Evolutionary conservation across 2,888 invertebrate species (phyloP).

Genomic region (Pachydiplax longipennis): DNA sequence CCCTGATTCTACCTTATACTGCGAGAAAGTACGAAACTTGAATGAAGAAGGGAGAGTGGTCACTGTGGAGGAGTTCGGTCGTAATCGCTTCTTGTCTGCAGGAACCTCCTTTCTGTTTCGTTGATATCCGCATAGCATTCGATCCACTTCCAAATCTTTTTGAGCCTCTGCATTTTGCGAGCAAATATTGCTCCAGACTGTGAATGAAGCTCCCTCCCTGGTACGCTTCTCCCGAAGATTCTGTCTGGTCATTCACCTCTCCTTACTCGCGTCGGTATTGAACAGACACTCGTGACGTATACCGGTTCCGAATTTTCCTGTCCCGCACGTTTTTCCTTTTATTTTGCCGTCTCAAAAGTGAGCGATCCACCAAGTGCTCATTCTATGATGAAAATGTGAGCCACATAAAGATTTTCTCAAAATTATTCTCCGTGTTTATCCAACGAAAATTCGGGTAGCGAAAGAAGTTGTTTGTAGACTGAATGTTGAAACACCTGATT

Average conservation of each 20-base stretch:
- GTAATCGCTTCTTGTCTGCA: background rate
- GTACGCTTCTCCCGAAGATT: background rate
- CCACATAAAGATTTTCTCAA: too few species aligned
- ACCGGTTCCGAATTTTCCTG: too few species aligned
- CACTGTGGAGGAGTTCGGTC: background rate
- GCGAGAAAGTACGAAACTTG: background rate
- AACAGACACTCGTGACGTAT: too few species aligned
- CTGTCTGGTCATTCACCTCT: background rate
- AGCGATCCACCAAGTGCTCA: too few species aligned
- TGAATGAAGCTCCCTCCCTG: background rate
- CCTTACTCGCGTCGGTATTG: too few species aligned
- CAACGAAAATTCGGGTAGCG: too few species aligned
- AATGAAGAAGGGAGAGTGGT: background rate
- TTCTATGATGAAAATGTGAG: too few species aligned
- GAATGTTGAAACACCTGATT: too few species aligned
- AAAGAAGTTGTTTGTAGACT: too few species aligned
- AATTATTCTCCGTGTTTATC: too few species aligned
- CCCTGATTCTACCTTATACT: background rate
- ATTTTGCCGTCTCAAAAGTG: too few species aligned
- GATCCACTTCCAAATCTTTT: background rate
- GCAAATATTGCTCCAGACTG: background rate
- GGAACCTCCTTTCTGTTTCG: background rate
- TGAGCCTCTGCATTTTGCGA: background rate
- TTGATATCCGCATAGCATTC: background rate
- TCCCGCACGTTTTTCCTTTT: too few species aligned